phyloP scores from a whole-genome alignment of 2,888 invertebrate species.

The Rotaria macrura region DNA sequence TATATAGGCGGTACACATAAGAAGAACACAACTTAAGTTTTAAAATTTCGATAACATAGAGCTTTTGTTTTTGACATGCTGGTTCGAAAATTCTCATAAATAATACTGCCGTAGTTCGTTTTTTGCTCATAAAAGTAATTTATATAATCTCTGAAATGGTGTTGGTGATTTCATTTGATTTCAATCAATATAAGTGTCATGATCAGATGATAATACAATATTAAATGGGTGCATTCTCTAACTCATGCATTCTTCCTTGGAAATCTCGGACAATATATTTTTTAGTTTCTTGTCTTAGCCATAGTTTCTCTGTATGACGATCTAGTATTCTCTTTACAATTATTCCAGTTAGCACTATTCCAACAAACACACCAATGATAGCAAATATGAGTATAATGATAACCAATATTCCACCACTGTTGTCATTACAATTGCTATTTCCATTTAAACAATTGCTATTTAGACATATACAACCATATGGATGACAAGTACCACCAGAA shows the following conservation, averaged over 20 bases:
- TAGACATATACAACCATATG: not conserved
- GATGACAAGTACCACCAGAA: not conserved
- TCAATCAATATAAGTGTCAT: no score
- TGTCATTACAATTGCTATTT: not conserved
- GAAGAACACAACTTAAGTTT: no score
- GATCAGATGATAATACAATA: not conserved
- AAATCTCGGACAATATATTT: not conserved
- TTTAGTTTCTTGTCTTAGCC: not conserved
- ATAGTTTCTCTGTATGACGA: not conserved
- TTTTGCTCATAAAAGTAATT: no score
- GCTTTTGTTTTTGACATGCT: no score
- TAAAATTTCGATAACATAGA: no score
- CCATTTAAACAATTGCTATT: not conserved
- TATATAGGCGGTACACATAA: no score
- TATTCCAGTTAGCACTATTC: not conserved
- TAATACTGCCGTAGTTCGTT: no score
- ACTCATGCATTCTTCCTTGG: not conserved
- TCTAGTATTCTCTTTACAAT: not conserved
- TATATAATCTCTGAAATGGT: no score
- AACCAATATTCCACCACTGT: not conserved
- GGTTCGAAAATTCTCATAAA: no score
- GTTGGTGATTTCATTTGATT: no score
- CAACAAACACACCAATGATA: not conserved
- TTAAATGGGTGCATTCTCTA: not conserved
- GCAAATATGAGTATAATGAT: not conserved